Base-by-base conservation (phyloP, 2,888 invertebrate genomes). In the Drosophila merina region DNA sequence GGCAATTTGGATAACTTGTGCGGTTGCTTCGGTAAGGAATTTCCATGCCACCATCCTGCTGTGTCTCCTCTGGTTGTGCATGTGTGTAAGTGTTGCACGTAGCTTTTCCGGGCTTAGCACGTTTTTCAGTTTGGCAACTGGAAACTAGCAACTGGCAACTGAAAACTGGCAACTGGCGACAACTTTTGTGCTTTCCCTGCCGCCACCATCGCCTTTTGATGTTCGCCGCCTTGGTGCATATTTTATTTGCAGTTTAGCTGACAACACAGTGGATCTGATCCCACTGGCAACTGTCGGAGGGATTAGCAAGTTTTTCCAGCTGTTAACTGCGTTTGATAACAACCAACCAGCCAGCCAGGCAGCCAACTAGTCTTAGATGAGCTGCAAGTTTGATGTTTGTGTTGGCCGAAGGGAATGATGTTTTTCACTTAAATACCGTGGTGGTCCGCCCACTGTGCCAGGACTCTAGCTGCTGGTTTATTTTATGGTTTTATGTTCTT, bases 1-100 rank as follows among this genome's bases (percentile, higher is more conserved):
- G 84, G 81, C 84, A 85, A 88, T 88, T 88, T 87, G 79, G 71
- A 70, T 82, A 87, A 87, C 88, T 88, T 88, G 74, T 86, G 84
- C 72, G 88, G 85, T 73, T 86, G 72, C 52, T 51, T 72, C 55
- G 38, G 44, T 28, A 55, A 62, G 60, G 36, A 57, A 57, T 59
- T 60, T 54, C 30, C 44, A 55, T n/a, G 36, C 36, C 47, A 28
- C 5, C 47, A 28, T 3, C 31, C 45, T 6, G 14, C 10, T 25
- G 44, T 6, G 4, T 28, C 28, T 28, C 28, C 28, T 28, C 20
- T 52, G 7, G 28, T 14, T 47, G 20, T 44, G 50, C 40, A 26
- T 28, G 10, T 57, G 12, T 31, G 68, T 14, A 45, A 50, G 10
- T 60, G 67, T 73, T 71, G 76, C 88, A 86, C 82, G 82, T 87